Percentiles rank a stretch among this genome's conserved stretches.
phyloP scores from a whole-genome alignment of 2,888 invertebrate species.

The Rotaria magnacalcarata region DNA sequence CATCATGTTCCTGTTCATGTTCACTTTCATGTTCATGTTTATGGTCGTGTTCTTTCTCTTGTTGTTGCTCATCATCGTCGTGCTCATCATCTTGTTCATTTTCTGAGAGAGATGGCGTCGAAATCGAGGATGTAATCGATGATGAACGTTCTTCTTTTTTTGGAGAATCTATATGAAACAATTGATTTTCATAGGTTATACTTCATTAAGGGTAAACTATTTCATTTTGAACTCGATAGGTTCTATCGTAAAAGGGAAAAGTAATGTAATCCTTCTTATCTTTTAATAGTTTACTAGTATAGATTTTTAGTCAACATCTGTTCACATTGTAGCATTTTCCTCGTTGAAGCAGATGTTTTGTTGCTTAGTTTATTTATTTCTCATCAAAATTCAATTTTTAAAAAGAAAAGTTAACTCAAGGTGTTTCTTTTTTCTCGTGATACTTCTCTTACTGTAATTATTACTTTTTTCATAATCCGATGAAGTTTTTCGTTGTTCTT shows the following conservation, averaged over 20 bases:
- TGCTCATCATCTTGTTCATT: neutral
- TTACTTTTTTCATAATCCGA: neutral
- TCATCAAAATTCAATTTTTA: neutral
- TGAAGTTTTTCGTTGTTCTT: neutral
- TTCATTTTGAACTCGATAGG: neutral
- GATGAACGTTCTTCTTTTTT: neutral
- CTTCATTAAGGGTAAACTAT: neutral
- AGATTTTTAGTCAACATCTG: neutral
- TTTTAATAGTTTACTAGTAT: neutral
- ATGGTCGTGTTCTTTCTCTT: no score
- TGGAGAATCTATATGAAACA: neutral
- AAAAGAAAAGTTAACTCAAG: neutral
- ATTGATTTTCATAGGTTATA: neutral
- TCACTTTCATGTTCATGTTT: neutral
- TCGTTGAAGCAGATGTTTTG: neutral
- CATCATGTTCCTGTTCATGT: neutral
- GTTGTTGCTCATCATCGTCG: neutral
- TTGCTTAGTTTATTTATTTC: neutral
- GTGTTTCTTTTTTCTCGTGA: neutral
- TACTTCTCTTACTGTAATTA: neutral
- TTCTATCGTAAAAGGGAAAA: neutral
- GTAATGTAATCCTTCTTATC: constrained; percentile 6
- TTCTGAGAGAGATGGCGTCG: constrained; percentile 2
- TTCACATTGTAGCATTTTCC: neutral
- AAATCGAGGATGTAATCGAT: neutral